Percentiles rank a stretch among this genome's conserved stretches.
phyloP scores from a whole-genome alignment of 2,113 vertebrate genomes.

The Hemiscyllium ocellatum region DNA sequence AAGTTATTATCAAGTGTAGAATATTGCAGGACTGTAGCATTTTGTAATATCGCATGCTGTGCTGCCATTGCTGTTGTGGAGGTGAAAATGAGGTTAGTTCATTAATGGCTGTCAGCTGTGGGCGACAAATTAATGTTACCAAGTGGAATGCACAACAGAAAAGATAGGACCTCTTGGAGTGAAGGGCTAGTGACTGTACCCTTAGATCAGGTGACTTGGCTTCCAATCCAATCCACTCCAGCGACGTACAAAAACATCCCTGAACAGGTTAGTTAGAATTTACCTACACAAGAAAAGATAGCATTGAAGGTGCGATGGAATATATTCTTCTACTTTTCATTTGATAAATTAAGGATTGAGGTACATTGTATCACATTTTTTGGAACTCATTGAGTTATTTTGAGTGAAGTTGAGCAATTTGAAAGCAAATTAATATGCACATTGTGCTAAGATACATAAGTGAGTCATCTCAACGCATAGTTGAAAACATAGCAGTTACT shows the following conservation, averaged over 20 bases:
- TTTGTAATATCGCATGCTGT: neutral
- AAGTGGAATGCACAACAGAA: neutral
- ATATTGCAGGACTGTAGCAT: neutral
- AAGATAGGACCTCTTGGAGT: too few relatives aligned
- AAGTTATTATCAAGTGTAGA: neutral
- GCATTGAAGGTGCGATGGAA: neutral
- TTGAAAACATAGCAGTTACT: too few relatives aligned
- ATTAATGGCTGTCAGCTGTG: neutral
- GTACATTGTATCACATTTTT: neutral
- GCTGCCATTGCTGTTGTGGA: neutral
- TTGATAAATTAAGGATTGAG: neutral
- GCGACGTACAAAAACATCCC: too few relatives aligned
- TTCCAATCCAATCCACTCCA: too few relatives aligned
- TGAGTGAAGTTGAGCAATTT: neutral
- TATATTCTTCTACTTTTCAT: neutral
- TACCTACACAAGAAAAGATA: too few relatives aligned
- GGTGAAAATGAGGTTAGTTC: neutral
- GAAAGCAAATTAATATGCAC: neutral
- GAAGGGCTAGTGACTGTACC: too few relatives aligned
- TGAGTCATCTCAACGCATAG: too few relatives aligned
- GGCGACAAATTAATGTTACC: neutral
- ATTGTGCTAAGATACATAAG: neutral
- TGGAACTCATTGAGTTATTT: neutral
- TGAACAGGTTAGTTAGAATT: too few relatives aligned
- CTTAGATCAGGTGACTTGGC: too few relatives aligned